Evolutionary conservation across 2,888 invertebrate species (phyloP).

Genomic region (Incurvaria masculella): DNA sequence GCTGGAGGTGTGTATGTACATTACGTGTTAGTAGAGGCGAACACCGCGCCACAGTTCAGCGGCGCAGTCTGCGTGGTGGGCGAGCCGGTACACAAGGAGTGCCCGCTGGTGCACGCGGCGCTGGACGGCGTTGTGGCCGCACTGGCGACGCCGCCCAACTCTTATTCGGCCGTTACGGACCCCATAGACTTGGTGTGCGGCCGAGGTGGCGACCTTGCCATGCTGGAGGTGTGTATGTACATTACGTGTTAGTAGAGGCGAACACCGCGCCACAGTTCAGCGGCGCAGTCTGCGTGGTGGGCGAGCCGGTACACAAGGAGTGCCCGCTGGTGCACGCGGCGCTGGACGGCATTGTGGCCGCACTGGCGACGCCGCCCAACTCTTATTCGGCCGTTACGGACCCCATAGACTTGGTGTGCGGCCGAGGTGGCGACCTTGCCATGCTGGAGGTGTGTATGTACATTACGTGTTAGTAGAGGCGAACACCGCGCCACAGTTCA

Average conservation of each 20-base stretch:
- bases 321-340: slow-evolving; percentile 36
- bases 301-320: slow-evolving; percentile 58
- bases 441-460: slow-evolving; percentile 61
- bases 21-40: slow-evolving; percentile 33
- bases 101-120: slow-evolving; percentile 35
- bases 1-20: slow-evolving; percentile 55
- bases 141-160: slow-evolving; percentile 73
- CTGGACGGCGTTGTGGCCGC: slow-evolving; percentile 48
- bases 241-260: slow-evolving; percentile 31
- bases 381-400: slow-evolving; percentile 77
- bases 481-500: slow-evolving; percentile 29
- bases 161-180: slow-evolving; percentile 74
- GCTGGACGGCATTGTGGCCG: slow-evolving; percentile 47
- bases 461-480: slow-evolving; percentile 31
- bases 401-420: slow-evolving; percentile 78
- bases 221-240: slow-evolving; percentile 58
- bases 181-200: slow-evolving; percentile 80
- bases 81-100: slow-evolving; percentile 57
- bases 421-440: slow-evolving; percentile 71
- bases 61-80: slow-evolving; percentile 42
- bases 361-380: slow-evolving; percentile 71
- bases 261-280: slow-evolving; percentile 31
- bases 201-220: slow-evolving; percentile 71
- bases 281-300: slow-evolving; percentile 38
- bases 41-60: slow-evolving; percentile 29